Percentiles rank a stretch among this genome's conserved stretches.
phyloP scores from a whole-genome alignment of 2,888 invertebrate species.

The Platycheirus rosarum region DNA sequence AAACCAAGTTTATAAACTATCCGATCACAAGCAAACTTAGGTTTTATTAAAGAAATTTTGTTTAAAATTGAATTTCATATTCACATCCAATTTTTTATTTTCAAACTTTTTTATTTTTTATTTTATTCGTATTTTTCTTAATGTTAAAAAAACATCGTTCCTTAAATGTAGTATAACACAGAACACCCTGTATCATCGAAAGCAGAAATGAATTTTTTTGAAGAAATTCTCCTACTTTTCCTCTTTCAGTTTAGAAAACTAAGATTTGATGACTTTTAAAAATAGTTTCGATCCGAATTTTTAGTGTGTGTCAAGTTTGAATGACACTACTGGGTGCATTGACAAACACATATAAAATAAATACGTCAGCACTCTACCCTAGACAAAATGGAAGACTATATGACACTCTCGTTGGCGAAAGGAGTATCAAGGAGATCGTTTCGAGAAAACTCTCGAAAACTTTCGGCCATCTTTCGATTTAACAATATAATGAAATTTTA shows the following conservation, averaged over 20 bases:
- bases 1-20: too few species aligned
- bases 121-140: too few species aligned
- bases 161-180: too few species aligned
- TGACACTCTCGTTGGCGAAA: conserved; percentile 6
- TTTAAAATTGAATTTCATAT: too few species aligned
- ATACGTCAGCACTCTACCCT: neutral
- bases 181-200: neutral
- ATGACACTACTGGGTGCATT: conserved; percentile 70
- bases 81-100: too few species aligned
- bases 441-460: conserved; percentile 10
- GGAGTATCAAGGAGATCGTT: conserved; percentile 23
- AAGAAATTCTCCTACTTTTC: neutral
- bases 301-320: conserved; percentile 73
- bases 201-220: conserved; percentile 1
- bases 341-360: conserved; percentile 23
- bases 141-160: too few species aligned
- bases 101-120: too few species aligned
- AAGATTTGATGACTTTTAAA: conserved; percentile 67
- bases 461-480: conserved; percentile 23
- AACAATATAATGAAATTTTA: conserved; percentile 56
- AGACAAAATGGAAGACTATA: conserved; percentile 13
- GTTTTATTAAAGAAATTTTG: too few species aligned
- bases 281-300: conserved; percentile 63
- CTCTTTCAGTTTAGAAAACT: conserved; percentile 5
- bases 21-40: too few species aligned